Base-by-base conservation (phyloP, 1,140 invertebrate genomes). In the Rhopalosiphum maidis region DNA sequence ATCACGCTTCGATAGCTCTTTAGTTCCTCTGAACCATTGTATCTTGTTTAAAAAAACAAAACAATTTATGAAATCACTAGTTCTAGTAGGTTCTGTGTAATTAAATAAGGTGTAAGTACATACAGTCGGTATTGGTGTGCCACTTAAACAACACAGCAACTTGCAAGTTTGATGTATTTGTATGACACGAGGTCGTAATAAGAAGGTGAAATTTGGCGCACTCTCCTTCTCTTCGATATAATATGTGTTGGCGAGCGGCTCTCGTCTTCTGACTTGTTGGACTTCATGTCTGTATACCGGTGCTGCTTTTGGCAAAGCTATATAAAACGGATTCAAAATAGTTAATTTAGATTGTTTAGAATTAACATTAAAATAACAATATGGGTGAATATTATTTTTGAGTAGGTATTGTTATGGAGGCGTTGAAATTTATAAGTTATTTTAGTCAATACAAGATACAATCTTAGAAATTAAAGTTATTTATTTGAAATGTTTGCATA, bases 151-250 rank as follows among this genome's bases (percentile, higher is more conserved):
- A 95, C 99, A 99, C 7, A 99, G 96, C n/a, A 99, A 96, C 96
- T 99, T 99, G 96, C 98, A 99, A 86, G 98, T 98, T 95, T 98
- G 97, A 88, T 98, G 96, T 94, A 98, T 97, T 96, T 99, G 99
- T 96, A 99, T 99, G 93, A 99, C 97, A 95, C 99, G 98, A 95
- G 99, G 99, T 95, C 99, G 97, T 89, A 99, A 96, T 94, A 98
- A 97, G 97, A 99, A 99, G 94, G 98, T 99, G 96, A 99, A 99
- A 95, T 96, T 97, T 88, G 99, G 99, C 37, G 98, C 97, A 94
- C 97, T 97, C 95, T 99, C 98, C 95, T 97, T 97, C 94, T 97
- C 97, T 95, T 99, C 98, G 95, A 98, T 97, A 97, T 98, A 98
- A 96, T 98, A 97, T 93, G 97, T 97, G 95, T 97, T 98, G 6